Evolutionary conservation across 2,888 invertebrate species (phyloP), one percentile per base, ranked within the genome.

Genomic region (Lepidocyrtinus sp.): DNA sequence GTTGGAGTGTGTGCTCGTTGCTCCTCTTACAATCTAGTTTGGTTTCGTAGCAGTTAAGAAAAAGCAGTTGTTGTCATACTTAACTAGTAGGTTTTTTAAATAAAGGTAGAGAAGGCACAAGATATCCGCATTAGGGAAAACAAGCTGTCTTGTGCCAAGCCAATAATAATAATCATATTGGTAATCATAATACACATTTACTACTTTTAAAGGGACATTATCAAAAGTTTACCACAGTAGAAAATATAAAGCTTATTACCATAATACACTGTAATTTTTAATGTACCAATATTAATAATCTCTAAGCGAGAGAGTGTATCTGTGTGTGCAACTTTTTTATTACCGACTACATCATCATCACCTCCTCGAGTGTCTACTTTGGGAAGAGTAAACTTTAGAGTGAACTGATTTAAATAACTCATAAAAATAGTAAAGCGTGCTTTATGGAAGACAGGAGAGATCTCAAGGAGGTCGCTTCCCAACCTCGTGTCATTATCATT

Each of bases 141-240:
- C 36, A 36, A 71, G 71, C 69, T 73, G 78, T 68, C 78, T 78
- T 78, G 78, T 78, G 78, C 78, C 73, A 78, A 78, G 73, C 73
- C 68, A 78, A 78, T 78, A 78, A 78, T 78, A 72, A 72, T 76
- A 36, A 36, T 36, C 36, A 64, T 70, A 78, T 24, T 63, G 73
- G 73, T 79, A 67, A 78, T 73, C 79, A 74, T 79, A 79, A 79
- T 68, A 74, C 69, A 79, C 69, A 79, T 79, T 78, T 36, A 36
- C 71, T n/a, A n/a, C n/a, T n/a, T 71, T 72, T 36, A 72, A 72
- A 36, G 27, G 36, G 12, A 36, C 36, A 36, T 36, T 36, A 36
- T 36, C 36, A 36, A 36, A 3, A 7, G 5, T 36, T 36, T 36
- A 36, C 36, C 36, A 36, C 36, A 36, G 36, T 12, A 45, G 55